phyloP scores from a whole-genome alignment of 2,113 vertebrate genomes.

The Lichenostomus cassidix region DNA sequence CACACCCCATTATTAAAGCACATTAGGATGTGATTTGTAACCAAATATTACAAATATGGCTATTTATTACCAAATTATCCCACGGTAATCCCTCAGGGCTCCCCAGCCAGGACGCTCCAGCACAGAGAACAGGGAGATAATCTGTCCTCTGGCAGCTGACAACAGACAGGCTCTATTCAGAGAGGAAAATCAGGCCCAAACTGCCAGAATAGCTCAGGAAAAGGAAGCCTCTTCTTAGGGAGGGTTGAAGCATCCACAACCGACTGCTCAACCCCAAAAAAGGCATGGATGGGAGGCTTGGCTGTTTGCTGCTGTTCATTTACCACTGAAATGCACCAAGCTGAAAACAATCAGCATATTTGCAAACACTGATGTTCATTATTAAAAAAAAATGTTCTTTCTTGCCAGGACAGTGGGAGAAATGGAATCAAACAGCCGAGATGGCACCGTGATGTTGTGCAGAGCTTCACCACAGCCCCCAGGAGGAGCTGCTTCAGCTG shows the following conservation, averaged over 20 bases:
- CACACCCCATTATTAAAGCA: background rate
- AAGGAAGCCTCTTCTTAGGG: background rate
- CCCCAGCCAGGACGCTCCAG: background rate
- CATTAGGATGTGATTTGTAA: slow-evolving; percentile 13
- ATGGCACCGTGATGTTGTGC: background rate
- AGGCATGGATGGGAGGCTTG: fast-evolving
- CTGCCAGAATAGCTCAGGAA: background rate
- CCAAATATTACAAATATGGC: slow-evolving; percentile 19
- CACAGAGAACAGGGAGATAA: fast-evolving
- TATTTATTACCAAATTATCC: background rate
- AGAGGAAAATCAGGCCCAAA: background rate
- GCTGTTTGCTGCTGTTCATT: background rate
- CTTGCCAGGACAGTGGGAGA: background rate
- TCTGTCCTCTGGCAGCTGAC: background rate
- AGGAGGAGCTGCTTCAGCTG: background rate
- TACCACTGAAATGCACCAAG: background rate
- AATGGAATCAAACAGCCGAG: fast-evolving
- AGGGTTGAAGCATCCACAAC: background rate
- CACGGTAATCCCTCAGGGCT: background rate
- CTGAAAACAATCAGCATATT: background rate
- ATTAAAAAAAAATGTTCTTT: background rate
- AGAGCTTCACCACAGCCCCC: background rate
- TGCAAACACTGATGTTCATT: background rate
- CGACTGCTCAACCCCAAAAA: background rate
- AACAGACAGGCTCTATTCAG: background rate